phyloP scores from a whole-genome alignment of 2,113 vertebrate species.

The Megalops atlanticus region DNA sequence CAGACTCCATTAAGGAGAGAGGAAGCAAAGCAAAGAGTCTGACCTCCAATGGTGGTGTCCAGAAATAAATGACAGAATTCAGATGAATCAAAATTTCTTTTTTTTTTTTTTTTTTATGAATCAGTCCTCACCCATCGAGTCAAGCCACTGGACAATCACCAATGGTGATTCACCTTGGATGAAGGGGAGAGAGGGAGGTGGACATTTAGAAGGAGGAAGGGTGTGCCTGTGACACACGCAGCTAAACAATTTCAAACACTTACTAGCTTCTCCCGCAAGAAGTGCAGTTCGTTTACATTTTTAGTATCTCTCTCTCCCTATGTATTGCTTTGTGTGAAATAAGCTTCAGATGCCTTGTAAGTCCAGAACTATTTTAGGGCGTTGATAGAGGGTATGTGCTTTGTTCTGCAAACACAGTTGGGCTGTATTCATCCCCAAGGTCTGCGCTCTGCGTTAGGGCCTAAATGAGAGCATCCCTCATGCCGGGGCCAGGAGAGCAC shows the following conservation, averaged over 20 bases:
- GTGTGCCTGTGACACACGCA: neutral
- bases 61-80: slow-evolving; percentile 75
- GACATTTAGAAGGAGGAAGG: neutral
- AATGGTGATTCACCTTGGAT: slow-evolving; percentile 45
- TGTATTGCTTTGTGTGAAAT: too few relatives aligned
- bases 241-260: neutral
- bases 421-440: slow-evolving; percentile 45
- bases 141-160: slow-evolving; percentile 61
- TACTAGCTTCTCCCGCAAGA: neutral
- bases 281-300: neutral
- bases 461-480: slow-evolving; percentile 48
- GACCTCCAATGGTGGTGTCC: slow-evolving; percentile 63
- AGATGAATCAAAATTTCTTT: slow-evolving; percentile 75
- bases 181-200: neutral
- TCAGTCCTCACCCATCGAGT: slow-evolving; percentile 65
- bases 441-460: slow-evolving; percentile 14
- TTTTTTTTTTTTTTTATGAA: slow-evolving; percentile 77
- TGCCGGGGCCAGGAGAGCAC: slow-evolving; percentile 28
- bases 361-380: slow-evolving; percentile 35
- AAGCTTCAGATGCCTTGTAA: neutral
- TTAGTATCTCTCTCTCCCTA: too few relatives aligned
- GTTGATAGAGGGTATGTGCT: slow-evolving; percentile 48
- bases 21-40: slow-evolving; percentile 32
- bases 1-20: slow-evolving; percentile 37
- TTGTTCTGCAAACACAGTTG: too few relatives aligned